Evolutionary conservation across 2,113 vertebrate species (phyloP).

Genomic region (Pholis gunnellus): DNA sequence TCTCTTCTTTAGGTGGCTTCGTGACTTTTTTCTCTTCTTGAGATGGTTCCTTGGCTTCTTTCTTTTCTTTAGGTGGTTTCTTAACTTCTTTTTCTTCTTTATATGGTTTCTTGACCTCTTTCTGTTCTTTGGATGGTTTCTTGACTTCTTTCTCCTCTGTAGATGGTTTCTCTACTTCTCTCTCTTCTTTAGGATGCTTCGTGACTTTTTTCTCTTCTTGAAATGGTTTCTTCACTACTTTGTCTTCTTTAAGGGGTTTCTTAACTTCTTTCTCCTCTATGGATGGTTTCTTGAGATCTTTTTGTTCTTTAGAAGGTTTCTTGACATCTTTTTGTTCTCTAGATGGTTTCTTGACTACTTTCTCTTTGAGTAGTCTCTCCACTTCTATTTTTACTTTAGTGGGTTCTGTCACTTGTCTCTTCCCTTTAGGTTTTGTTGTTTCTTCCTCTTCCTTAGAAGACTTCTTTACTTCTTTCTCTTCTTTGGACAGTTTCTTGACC

Average conservation of each 20-base stretch:
- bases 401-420: background rate
- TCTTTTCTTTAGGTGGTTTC: background rate
- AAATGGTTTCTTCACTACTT: background rate
- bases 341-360: background rate
- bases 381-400: background rate
- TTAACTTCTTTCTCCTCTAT: conserved; percentile 7
- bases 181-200: background rate
- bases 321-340: conserved; percentile 10
- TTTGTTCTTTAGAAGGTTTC: background rate
- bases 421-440: background rate
- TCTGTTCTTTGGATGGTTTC: background rate
- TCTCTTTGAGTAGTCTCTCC: conserved; percentile 4
- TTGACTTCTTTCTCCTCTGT: background rate
- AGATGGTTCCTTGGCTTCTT: background rate
- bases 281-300: background rate
- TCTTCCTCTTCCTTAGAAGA: background rate
- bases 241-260: background rate
- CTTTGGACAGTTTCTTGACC: conserved; percentile 5
- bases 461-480: conserved; percentile 15
- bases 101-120: background rate
- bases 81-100: background rate
- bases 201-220: background rate
- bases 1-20: background rate
- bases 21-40: conserved; percentile 14
- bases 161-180: background rate